Evolutionary conservation across 2,888 invertebrate species (phyloP), one percentile per base, ranked within the genome.

Genomic region (Lysandra bellargus): DNA sequence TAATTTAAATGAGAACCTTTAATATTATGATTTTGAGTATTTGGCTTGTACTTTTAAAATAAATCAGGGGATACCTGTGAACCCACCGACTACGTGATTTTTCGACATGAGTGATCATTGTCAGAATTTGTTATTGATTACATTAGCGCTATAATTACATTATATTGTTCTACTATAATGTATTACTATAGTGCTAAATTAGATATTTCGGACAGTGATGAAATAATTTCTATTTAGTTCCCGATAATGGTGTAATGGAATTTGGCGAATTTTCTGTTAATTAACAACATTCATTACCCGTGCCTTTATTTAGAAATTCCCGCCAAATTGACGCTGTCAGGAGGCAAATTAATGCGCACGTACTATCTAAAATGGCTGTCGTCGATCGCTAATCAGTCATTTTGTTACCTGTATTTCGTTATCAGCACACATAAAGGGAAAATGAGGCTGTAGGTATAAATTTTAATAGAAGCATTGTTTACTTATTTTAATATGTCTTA

Each of bases 241-340:
- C 37, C 69, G 14, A 69, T 69, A 69, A 37, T 69, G 33, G 69
- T 4, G 69, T 69, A 69, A 69, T 69, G 33, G 69, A 69, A 69
- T 69, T 69, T 14, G 69, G 33, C 1, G 33, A 69, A 69, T 69
- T 69, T 69, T 37, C 33, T 37, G 69, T 69, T 69, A 69, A 69
- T 69, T 69, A 69, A 69, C 69, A 57, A 80, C 78, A 78, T 80
- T 76, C 57, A 80, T 80, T 74, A 80, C 78, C 9, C 64, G 75
- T 4, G 23, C 75, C 75, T 44, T 74, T 69, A 78, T 78, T 80
- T 78, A 78, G 78, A 75, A 78, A 76, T 80, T 80, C 72, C 72
- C 78, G 76, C 76, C 78, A 76, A 76, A 80, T 78, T 76, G 53
- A 69, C n/a, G 37, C 57, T 14, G 61, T 74, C 74, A 74, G 44